Conservation (phyloP, 2,888 invertebrate species). For the Dexiosoma caninum region DNA sequence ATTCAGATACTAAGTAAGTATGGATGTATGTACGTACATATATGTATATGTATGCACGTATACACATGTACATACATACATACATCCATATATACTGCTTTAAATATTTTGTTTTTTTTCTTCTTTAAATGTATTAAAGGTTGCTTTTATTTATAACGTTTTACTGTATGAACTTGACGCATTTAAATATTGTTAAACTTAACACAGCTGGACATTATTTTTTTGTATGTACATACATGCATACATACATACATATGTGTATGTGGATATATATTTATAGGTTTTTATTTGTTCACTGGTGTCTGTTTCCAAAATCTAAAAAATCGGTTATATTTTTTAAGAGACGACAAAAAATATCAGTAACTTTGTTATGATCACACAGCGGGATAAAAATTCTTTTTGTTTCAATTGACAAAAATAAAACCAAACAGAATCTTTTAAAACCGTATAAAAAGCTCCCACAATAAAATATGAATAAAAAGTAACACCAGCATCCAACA, state of each 20-base stretch:
- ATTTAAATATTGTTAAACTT: constrained; percentile 63
- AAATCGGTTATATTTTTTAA: constrained; percentile 31
- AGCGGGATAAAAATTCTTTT: constrained; percentile 60
- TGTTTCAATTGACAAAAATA: constrained; percentile 57
- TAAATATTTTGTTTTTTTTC: constrained; percentile 10
- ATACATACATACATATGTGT: too few relatives aligned
- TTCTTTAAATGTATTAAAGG: constrained; percentile 16
- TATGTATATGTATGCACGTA: too few relatives aligned
- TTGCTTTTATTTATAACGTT: constrained; percentile 55
- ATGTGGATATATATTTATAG: not conserved
- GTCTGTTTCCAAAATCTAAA: constrained; percentile 43
- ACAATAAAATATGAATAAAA: constrained; percentile 42
- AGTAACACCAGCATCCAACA: constrained; percentile 52
- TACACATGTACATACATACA: too few relatives aligned
- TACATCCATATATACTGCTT: not conserved
- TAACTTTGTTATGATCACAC: constrained; percentile 63
- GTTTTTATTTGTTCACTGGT: not conserved
- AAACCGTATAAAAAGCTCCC: constrained; percentile 55
- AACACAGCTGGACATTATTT: constrained; percentile 60
- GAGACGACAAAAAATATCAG: constrained; percentile 34
- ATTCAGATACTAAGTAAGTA: too few relatives aligned
- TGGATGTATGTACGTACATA: too few relatives aligned
- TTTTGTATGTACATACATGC: too few relatives aligned
- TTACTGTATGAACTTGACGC: constrained; percentile 61
- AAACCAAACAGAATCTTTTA: constrained; percentile 47